These are phyloP conservation scores for Drosophila sproati DNA, from an alignment of 1,140 invertebrate genomes.

Conservation along the genomic window DNA sequence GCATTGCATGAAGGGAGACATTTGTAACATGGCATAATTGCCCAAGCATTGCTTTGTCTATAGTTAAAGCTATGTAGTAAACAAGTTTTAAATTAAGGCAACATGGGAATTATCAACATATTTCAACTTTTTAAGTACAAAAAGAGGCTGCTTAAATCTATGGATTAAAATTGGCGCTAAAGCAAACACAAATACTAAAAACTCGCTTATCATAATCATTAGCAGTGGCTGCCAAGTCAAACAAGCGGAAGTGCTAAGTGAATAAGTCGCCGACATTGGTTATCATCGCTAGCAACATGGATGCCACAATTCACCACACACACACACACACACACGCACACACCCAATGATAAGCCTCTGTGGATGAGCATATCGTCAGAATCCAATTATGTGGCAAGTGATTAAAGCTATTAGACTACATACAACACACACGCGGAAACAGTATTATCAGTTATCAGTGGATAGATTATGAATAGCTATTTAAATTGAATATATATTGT, in stretches of 20 bases:
- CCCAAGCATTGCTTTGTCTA: not conserved
- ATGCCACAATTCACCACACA: not conserved
- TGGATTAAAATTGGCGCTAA: no score
- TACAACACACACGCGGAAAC: constrained; percentile 4
- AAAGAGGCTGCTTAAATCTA: no score
- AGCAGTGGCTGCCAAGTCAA: not conserved
- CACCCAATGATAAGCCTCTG: constrained; percentile 18
- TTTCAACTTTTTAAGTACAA: no score
- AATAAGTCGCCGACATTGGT: constrained; percentile 19
- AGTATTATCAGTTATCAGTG: not conserved
- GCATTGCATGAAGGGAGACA: not conserved
- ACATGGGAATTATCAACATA: not conserved
- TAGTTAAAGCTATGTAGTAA: not conserved
- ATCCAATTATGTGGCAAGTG: constrained; percentile 37
- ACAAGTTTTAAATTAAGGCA: not conserved
- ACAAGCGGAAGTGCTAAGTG: constrained; percentile 35
- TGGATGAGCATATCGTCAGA: constrained; percentile 32
- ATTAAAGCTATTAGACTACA: constrained; percentile 34
- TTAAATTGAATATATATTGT: constrained; percentile 22
- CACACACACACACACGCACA: not conserved
- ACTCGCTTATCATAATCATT: constrained; percentile 1
- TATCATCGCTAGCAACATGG: constrained; percentile 37
- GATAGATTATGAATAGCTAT: not conserved
- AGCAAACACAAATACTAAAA: not conserved
- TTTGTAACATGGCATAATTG: not conserved